phyloP scores from a whole-genome alignment of 1,140 invertebrate genomes.

The Holotrichia oblita region DNA sequence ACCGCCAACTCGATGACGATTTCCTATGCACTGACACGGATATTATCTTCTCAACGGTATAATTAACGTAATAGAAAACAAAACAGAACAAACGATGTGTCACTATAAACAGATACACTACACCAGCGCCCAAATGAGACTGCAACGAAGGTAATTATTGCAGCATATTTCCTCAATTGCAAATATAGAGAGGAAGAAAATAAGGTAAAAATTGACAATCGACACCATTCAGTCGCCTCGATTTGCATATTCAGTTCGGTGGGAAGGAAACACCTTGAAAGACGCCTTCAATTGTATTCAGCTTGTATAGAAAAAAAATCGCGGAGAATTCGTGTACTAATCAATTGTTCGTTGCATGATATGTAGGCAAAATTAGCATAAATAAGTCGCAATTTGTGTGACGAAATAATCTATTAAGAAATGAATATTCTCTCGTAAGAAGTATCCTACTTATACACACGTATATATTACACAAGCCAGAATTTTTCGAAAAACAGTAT shows the following conservation, averaged over 20 bases:
- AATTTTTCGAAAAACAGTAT: too few relatives aligned
- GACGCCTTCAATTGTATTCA: constrained; percentile 29
- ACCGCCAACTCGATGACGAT: background rate
- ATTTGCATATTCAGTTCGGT: constrained; percentile 8
- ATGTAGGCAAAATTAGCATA: background rate
- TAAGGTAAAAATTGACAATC: background rate
- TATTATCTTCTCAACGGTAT: background rate
- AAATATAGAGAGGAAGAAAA: background rate
- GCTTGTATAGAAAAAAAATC: background rate
- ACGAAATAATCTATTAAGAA: background rate
- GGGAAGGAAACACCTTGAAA: constrained; percentile 34
- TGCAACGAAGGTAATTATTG: constrained; percentile 2
- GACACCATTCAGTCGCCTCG: background rate
- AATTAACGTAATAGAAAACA: constrained; percentile 16
- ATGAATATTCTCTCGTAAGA: background rate
- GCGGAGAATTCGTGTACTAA: constrained; percentile 21
- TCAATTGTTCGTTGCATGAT: constrained; percentile 10
- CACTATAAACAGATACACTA: background rate
- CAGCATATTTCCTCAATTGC: constrained; percentile 6
- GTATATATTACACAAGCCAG: too few relatives aligned
- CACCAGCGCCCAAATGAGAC: background rate
- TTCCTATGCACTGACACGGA: constrained; percentile 21
- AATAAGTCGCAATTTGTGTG: background rate
- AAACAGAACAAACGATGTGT: background rate
- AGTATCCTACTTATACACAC: background rate